Evolutionary conservation across 1,140 invertebrate genomes (phyloP).

Genomic region (Cotesia glomerata): DNA sequence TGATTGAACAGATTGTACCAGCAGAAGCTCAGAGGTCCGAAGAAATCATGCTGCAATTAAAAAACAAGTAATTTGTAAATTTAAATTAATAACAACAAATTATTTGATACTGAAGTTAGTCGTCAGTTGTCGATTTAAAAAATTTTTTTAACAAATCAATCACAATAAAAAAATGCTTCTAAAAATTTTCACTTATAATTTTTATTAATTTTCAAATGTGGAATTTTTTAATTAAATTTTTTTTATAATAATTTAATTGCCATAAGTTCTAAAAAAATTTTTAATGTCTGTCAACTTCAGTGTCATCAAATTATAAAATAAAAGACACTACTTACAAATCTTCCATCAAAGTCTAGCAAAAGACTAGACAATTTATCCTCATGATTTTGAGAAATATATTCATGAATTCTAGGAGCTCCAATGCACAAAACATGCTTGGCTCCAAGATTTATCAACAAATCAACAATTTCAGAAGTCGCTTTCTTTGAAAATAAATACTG

Average conservation of each 20-base stretch:
- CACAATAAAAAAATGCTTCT: no score
- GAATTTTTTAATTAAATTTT: no score
- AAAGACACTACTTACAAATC: constrained; percentile 65
- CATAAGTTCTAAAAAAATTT: no score
- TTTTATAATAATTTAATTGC: no score
- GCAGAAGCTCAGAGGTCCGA: constrained; percentile 71
- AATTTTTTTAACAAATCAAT: no score
- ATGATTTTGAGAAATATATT: constrained; percentile 66
- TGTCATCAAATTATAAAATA: background rate
- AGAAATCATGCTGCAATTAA: constrained; percentile 69
- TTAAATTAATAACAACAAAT: background rate
- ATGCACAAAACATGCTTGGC: constrained; percentile 76
- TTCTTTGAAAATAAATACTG: constrained; percentile 75
- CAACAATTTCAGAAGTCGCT: constrained; percentile 65
- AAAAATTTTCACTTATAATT: no score
- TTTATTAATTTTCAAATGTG: no score
- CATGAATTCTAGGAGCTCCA: constrained; percentile 78
- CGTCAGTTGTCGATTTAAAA: no score
- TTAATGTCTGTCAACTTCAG: no score
- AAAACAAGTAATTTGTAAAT: constrained; percentile 1
- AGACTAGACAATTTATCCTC: constrained; percentile 67
- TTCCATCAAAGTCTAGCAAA: constrained; percentile 78
- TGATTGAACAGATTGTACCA: constrained; percentile 92
- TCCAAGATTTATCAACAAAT: constrained; percentile 63
- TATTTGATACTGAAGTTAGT: no score